phyloP scores from a whole-genome alignment of 2,113 vertebrate species.

The Cyrtonyx montezumae region DNA sequence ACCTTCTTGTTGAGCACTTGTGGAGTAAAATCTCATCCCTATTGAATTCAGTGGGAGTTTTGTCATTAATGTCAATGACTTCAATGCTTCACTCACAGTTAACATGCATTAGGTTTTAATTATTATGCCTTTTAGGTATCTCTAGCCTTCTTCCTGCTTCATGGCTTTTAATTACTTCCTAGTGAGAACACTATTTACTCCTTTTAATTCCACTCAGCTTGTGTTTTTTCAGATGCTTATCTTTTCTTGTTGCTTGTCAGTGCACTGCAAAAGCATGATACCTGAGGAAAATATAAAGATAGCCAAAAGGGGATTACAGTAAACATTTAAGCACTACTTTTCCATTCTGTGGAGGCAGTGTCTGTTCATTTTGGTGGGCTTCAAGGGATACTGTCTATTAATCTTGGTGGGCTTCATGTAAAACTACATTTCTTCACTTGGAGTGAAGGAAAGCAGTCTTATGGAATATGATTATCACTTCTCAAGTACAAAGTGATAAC shows the following conservation, averaged over 20 bases:
- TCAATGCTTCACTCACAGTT: conserved; percentile 26
- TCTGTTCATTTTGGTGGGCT: neutral
- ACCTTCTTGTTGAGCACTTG: conserved; percentile 14
- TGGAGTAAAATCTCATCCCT: neutral
- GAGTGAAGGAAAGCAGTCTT: neutral
- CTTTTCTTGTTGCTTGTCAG: conserved; percentile 11
- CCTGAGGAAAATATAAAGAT: neutral
- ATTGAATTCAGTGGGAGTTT: conserved; percentile 37
- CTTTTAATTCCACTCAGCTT: conserved; percentile 38
- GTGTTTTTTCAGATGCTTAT: neutral
- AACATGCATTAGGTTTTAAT: conserved; percentile 56
- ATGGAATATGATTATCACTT: neutral
- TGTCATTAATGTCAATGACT: conserved; percentile 42
- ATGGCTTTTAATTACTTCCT: conserved; percentile 56
- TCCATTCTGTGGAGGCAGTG: neutral
- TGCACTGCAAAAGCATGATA: neutral
- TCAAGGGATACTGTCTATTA: neutral
- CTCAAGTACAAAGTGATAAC: neutral
- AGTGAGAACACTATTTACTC: conserved; percentile 28
- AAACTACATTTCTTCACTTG: too few relatives aligned
- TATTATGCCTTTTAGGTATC: conserved; percentile 47
- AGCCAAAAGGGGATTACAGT: neutral
- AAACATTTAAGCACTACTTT: neutral
- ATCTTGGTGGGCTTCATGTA: neutral
- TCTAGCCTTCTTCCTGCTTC: conserved; percentile 35